These are phyloP conservation scores for Rhynchophorus ferrugineus DNA, from an alignment of 1,140 invertebrate species.

Conservation along the genomic window DNA sequence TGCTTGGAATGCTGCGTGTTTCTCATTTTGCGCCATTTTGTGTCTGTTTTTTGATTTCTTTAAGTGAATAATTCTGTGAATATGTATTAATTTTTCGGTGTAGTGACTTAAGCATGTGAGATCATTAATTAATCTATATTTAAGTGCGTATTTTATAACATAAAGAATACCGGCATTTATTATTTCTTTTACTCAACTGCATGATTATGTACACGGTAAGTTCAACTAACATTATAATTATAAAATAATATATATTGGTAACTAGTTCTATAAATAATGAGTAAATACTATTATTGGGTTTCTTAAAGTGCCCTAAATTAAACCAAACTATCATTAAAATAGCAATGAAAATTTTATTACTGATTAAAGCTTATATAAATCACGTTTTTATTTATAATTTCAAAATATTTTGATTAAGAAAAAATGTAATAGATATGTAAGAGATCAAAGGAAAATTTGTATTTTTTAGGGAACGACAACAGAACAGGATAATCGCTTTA, in stretches of 20 bases:
- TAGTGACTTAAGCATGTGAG: too few species aligned
- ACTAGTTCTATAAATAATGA: neutral
- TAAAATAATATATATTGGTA: neutral
- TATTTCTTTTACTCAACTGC: neutral
- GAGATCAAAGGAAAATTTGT: neutral
- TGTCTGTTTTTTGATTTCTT: neutral
- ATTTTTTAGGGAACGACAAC: slow-evolving; percentile 83
- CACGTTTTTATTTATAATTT: too few species aligned
- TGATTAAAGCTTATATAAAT: too few species aligned
- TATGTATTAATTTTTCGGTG: too few species aligned
- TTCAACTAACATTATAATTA: slow-evolving; percentile 2
- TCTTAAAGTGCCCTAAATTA: too few species aligned
- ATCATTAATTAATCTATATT: too few species aligned
- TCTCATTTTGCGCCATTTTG: neutral
- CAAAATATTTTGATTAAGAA: too few species aligned
- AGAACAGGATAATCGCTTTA: slow-evolving; percentile 97
- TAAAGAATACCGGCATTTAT: neutral
- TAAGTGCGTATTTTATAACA: too few species aligned
- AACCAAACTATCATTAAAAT: too few species aligned
- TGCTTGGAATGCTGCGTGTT: neutral
- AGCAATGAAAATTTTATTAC: too few species aligned
- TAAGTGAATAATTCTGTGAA: neutral
- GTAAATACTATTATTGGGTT: neutral
- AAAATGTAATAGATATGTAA: too few species aligned
- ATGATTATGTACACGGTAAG: slow-evolving; percentile 24